Evolutionary conservation across 1,140 invertebrate species (phyloP), one percentile per base, ranked within the genome.

Genomic region (Drosophila lini): DNA sequence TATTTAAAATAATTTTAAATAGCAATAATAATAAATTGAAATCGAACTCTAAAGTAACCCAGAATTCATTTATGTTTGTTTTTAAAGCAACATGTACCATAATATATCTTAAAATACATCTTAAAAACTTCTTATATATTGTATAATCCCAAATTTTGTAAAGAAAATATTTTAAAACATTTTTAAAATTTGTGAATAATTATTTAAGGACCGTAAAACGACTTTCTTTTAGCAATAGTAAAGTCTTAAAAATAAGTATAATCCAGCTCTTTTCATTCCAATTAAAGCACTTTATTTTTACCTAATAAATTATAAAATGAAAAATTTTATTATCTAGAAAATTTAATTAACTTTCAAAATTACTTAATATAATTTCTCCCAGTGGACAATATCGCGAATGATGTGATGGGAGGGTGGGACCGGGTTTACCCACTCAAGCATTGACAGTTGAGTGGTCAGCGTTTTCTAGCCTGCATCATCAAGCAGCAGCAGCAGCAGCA

Each of bases 381-480:
- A 42, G 73, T 76, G 73, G 38, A 52, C 50, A 48, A 76, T 56
- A 76, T 59, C 57, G 55, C 60, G 44, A 48, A 44, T 47, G 36
- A 45, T 62, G 60, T 41, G 45, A 48, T 63, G 60, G 64, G 41
- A 50, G 71, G 56, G 65, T 67, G 65, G 59, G 58, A 55, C 61
- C 44, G 78, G 70, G 57, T 52, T 70, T 63, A 73, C 67, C 77
- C 84, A 90, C 84, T 89, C 84, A 90, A 67, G 56, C 81, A 89
- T 89, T 89, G 84, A 89, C 84, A 89, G 85, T 78, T 84, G 78
- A 89, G 84, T 89, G 84, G 84, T 90, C 84, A 88, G 88, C 84
- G 80, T 84, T 89, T 83, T 85, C 71, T 69, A 71, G 62, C 61
- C 75, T 78, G 76, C 74, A 74, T 62, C 73, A 55, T 62, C 73